Evolutionary conservation across 2,888 invertebrate genomes (phyloP).

Genomic region (Volucella bombylans): DNA sequence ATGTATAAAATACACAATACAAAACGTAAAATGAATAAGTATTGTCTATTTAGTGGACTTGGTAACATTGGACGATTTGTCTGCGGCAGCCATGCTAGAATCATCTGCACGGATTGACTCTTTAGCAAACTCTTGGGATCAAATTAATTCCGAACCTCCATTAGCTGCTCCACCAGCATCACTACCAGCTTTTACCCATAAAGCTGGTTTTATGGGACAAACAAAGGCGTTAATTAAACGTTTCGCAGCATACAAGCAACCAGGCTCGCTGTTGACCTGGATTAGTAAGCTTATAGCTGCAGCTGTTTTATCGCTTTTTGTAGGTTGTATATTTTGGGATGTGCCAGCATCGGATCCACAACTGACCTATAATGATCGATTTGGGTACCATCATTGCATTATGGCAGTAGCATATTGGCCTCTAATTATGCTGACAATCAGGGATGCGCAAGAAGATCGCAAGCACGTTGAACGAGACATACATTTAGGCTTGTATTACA

Average conservation of each 20-base stretch:
- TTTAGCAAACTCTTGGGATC: constrained; percentile 88
- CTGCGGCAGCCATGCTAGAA: constrained; percentile 96
- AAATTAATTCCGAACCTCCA: constrained; percentile 83
- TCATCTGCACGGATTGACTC: constrained; percentile 96
- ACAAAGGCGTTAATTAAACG: constrained; percentile 86
- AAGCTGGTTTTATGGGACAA: constrained; percentile 87
- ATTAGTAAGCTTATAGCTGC: constrained; percentile 90
- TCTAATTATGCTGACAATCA: constrained; percentile 85
- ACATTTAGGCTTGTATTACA: constrained; percentile 90
- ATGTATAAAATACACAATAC: constrained; percentile 82
- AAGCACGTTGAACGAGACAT: constrained; percentile 91
- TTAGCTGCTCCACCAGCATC: constrained; percentile 89
- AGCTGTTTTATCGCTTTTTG: constrained; percentile 90
- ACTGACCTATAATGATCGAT: constrained; percentile 88
- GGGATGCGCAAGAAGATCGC: constrained; percentile 83
- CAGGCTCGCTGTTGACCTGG: constrained; percentile 91
- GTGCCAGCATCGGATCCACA: constrained; percentile 90
- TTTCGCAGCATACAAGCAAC: constrained; percentile 89
- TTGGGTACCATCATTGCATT: constrained; percentile 93
- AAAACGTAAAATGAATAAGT: neutral
- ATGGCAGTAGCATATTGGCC: constrained; percentile 92
- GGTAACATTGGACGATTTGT: constrained; percentile 95
- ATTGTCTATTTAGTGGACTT: constrained; percentile 89
- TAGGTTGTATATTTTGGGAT: constrained; percentile 95
- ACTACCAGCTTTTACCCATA: constrained; percentile 86